These are phyloP conservation scores for Micropoecilia bifurca DNA, from an alignment of 2,797 vertebrate species.

Conservation along the genomic window DNA sequence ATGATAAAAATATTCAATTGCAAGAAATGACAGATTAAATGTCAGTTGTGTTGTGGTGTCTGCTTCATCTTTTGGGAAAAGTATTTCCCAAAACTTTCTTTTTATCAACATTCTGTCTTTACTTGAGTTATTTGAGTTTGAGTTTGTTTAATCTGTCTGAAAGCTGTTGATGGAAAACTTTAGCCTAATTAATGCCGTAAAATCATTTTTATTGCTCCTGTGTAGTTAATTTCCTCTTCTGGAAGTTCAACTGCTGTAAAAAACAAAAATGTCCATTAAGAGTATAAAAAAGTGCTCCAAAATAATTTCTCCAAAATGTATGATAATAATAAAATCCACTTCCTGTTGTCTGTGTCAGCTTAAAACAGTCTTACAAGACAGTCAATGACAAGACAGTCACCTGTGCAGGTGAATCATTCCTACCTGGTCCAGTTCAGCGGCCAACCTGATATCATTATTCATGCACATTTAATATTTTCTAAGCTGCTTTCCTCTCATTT, in stretches of 20 bases:
- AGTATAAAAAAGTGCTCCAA: background rate
- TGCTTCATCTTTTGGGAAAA: background rate
- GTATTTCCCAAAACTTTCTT: background rate
- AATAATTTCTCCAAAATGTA: background rate
- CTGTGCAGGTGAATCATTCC: background rate
- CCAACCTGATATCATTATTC: background rate
- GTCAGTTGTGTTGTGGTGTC: background rate
- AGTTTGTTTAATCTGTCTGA: background rate
- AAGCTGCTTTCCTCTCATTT: background rate
- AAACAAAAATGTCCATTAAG: background rate
- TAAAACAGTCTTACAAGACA: background rate
- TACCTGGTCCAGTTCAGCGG: background rate
- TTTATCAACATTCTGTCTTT: background rate
- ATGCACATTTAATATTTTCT: background rate
- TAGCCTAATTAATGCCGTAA: background rate
- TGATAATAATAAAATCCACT: background rate
- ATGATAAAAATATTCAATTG: background rate
- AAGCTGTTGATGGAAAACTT: background rate
- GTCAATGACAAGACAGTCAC: background rate
- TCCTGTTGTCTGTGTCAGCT: background rate
- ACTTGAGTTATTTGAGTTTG: too few species aligned
- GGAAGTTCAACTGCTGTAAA: background rate
- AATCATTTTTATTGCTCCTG: background rate
- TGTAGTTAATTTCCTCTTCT: background rate
- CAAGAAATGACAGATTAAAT: background rate